These are phyloP conservation scores for Acromyrmex charruanus DNA, from an alignment of 1,140 invertebrate genomes.

Conservation along the genomic window DNA sequence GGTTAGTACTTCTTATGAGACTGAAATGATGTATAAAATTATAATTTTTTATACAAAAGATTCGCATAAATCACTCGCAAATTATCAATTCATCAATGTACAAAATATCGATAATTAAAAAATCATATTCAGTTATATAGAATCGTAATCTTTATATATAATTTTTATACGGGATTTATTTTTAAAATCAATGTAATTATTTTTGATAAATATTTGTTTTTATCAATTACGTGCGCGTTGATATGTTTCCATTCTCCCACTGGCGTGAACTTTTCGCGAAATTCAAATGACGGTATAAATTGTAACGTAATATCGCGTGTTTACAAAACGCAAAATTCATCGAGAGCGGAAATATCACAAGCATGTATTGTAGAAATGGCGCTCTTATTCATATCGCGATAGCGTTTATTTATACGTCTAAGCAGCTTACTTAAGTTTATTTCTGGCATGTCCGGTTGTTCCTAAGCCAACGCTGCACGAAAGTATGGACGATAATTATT, in stretches of 20 bases:
- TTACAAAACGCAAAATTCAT: slow-evolving; percentile 2
- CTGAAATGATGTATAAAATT: not conserved
- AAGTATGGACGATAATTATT: not conserved
- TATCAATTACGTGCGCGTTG: not conserved
- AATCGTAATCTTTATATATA: not conserved
- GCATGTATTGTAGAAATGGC: not conserved
- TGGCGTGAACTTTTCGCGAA: not conserved
- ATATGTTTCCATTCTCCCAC: not conserved
- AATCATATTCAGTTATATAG: not conserved
- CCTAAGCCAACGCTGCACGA: not conserved
- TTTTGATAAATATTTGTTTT: not conserved
- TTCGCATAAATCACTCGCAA: not conserved
- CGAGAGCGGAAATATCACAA: not conserved
- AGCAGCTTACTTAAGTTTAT: slow-evolving; percentile 19
- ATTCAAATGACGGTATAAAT: not conserved
- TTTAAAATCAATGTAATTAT: not conserved
- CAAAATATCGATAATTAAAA: not conserved
- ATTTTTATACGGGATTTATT: not conserved
- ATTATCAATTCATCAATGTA: not conserved
- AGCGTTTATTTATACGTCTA: not conserved
- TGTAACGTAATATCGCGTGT: not conserved
- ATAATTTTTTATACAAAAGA: not conserved
- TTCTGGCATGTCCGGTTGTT: not conserved
- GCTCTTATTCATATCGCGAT: slow-evolving; percentile 21
- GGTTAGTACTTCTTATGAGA: not conserved